Base-by-base conservation (phyloP, 2,113 vertebrate species). In the Fulica atra region DNA sequence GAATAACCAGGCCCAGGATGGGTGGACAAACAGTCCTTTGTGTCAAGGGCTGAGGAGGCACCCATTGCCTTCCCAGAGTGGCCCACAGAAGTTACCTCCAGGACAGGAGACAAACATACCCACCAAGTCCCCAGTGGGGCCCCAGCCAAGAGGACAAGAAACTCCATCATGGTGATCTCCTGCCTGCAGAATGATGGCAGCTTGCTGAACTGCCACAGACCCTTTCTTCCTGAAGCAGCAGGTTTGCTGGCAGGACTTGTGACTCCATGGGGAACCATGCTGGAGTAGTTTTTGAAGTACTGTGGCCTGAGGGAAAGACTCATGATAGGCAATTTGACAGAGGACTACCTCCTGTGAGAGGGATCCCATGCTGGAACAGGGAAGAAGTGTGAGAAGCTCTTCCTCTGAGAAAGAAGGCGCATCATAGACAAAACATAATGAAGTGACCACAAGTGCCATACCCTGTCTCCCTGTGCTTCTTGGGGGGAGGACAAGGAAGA, bases 31-130 rank as follows among this genome's bases (percentile, higher is more conserved):
- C 10, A 46, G 16, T 19, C 4, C 17, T 64, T 48, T 78, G 29
- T 71, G 57, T 60, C 26, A 44, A 1, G 6, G 8, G 23, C 5
- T 33, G 28, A 9, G 11, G 11, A 3, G 24, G 5, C 16, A 48
- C 10, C 15, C 42, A 42, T 31, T 1, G 4, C 69, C 2, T 66
- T 12, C 26, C 18, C 1, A 0, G 0, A 3, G 6, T 10, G 11
- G 8, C 4, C 16, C 18, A 17, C 9, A 53, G 20, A 50, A 87
- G 68, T 26, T 83, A 7, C 6, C 16, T 71, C 13, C 36, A 78
- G 25, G 18, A 11, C 4, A 57, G 11, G 8, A 86, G 46, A 63
- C 25, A 89, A 59, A 57, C 8, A 26, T 12, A 20, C 2, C 28
- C 17, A 25, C 5, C 7, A 21, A 42, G 29, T 59, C 38, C 21